Evolutionary conservation across 2,113 vertebrate genomes (phyloP), one percentile per base, ranked within the genome.

Genomic region (Rhinolophus ferrumequinum): DNA sequence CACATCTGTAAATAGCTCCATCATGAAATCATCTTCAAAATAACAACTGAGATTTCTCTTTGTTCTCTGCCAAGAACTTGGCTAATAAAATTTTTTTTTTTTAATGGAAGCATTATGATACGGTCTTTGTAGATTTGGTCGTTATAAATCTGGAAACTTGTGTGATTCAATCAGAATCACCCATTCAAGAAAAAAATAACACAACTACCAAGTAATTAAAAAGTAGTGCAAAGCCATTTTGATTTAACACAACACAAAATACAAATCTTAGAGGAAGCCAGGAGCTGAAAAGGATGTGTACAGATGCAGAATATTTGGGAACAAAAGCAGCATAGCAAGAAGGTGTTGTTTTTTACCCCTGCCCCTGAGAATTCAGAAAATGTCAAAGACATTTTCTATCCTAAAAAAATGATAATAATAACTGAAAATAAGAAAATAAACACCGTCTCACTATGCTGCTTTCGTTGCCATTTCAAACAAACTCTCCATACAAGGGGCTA

Each of bases 1-100:
- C 26, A 33, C 4, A 41, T 44, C 54, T 93, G 1, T 35, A 70
- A 84, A 52, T 8, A 77, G 21, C 3, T 22, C 28, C 41, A n/a
- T 44, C 56, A 62, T 93, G 60, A 88, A 93, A 50, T 62, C 35
- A 50, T 64, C 89, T 88, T 84, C 44, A 92, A 81, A 93, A 88
- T 14, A 89, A 22, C 1, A n/a, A 50, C 24, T 21, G 35, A 89
- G 21, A 83, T 28, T 89, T 76, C 5, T 52, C 85, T 58, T 58
- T 72, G 6, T 60, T 86, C 76, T 88, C 66, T 96, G 28, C 47
- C 54, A 69, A 47, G 50, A 93, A 41, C 16, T 22, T 70, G 33
- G 11, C 54, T 81, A 84, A 93, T 66, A 35, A 72, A 35, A 72
- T 56, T 56, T 44, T 44, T 44, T 26, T 4, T 30, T 67, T 67